A percentile compares a stretch with the other conserved stretches of the same genome.
Conservation (phyloP, 2,888 invertebrate species). For the Hyposoter didymator region DNA sequence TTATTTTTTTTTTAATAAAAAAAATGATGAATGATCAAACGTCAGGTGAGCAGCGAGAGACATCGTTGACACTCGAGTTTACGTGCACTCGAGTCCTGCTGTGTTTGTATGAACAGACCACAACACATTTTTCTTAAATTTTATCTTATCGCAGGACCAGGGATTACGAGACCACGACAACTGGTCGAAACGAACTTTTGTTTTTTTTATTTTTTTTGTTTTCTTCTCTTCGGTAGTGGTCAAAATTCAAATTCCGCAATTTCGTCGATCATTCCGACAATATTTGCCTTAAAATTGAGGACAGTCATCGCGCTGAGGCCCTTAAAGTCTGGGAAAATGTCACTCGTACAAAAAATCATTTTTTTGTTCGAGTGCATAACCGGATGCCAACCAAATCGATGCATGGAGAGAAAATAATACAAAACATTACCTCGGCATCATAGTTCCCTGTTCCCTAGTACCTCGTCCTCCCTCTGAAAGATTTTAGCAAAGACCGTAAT, state of each 20-base stretch:
- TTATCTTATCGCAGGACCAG: constrained; percentile 30
- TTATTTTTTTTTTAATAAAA: not conserved
- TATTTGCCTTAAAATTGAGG: not conserved
- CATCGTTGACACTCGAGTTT: not conserved
- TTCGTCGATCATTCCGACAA: not conserved
- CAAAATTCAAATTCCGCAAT: not conserved
- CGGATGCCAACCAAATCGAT: too few species aligned
- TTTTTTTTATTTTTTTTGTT: not conserved
- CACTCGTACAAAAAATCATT: too few species aligned
- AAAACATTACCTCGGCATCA: not conserved
- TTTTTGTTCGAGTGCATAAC: not conserved
- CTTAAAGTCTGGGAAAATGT: not conserved
- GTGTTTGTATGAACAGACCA: not conserved
- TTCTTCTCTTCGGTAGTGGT: not conserved
- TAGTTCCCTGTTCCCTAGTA: too few species aligned
- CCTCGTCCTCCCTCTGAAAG: too few species aligned
- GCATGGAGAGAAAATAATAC: not conserved
- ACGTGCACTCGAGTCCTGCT: not conserved
- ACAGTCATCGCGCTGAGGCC: not conserved
- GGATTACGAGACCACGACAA: not conserved
- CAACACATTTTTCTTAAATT: constrained; percentile 14
- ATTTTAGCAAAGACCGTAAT: too few species aligned
- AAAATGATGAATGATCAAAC: not conserved
- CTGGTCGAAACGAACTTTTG: not conserved
- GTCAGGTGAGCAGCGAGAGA: not conserved